Base-by-base conservation (phyloP, 1,140 invertebrate species). In the Kradibia gibbosae region DNA sequence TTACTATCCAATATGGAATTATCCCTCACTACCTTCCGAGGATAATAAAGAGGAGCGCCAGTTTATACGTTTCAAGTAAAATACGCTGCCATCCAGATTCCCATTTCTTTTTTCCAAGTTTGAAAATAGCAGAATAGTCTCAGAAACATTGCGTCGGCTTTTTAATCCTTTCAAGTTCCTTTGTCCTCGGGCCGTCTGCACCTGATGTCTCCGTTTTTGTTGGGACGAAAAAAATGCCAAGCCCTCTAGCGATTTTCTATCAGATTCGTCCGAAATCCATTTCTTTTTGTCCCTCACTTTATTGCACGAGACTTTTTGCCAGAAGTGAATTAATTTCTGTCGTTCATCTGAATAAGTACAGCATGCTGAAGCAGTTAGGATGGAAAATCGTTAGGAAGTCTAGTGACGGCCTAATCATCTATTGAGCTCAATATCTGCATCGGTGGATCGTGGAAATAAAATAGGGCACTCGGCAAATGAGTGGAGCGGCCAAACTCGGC, bases 151-250 rank as follows among this genome's bases (percentile, higher is more conserved):
- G 45, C 31, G 42, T 36, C 62, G 45, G 42, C 34, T 53, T 45
- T 70, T 65, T 53, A 78, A 78, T 70, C 65, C 77, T 78, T 78
- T 78, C 77, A 71, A 70, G 62, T 39, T 42, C 0, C 34, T 45
- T 39, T 42, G 75, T 67, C 45, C 45, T 55, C 45, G n/a, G 34
- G 34, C 77, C 34, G 71, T 71, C 77, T 55, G 77, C 77, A 78
- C 77, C 77, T 78, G 77, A 78, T 78, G 65, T 71, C 45, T 78
- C 48, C 65, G 25, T 78, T 78, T 78, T 78, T 36, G 50, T 42
- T 22, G 65, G 42, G 34, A 7, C 22, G 34, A 53, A 78, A 78
- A 78, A 82, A 60, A 48, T 83, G 62, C 50, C 62, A 65, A 80
- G 76, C 60, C 42, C 55, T 53, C n/a, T 50, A 55, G 50, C 73